Base-by-base conservation (phyloP, 1,140 invertebrate genomes). In the Drosophila sp. region DNA sequence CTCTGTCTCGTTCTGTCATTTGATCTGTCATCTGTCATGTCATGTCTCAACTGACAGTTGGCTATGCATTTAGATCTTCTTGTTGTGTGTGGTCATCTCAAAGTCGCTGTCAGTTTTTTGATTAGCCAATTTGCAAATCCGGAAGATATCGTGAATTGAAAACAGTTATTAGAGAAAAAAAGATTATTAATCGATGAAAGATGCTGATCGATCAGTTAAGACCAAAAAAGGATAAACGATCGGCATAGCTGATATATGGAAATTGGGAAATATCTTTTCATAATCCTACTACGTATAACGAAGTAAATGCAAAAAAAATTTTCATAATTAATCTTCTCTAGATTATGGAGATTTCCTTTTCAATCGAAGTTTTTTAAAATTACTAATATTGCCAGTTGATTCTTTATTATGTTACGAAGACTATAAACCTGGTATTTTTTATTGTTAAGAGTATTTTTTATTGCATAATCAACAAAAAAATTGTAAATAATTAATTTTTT, bases 81-180 rank as follows among this genome's bases (percentile, higher is more conserved):
- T 47, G 5, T 50, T 50, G 23, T 50, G 44, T 50, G 44, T 50
- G 44, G 44, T 50, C 44, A 50, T 27, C 44, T 50, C 35, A 10
- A 50, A 50, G 23, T 8, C 7, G 23, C 44, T 50, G 44, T 50
- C 44, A 50, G 23, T 50, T 50, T 50, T 50, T 50, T 50, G 44
- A 50, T 50, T 50, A 50, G 44, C 44, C 44, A 50, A 50, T 50
- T 50, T 50, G 44, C 44, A 50, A 50, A 44, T 50, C 44, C 44
- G 44, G 44, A 50, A 50, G 44, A 50, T 50, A 8, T 50, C 4
- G 11, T 8, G 44, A 25, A 47, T 47, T 25, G 23, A 47, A 47
- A 47, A n/a, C 44, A 47, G 23, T 47, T 25, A 47, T 50, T 2
- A 27, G 2, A 50, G 17, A 17, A 17, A 17, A 17, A 17, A 8